Percentiles rank a stretch among this genome's conserved stretches.
phyloP scores from a whole-genome alignment of 2,888 invertebrate species.

The Dynastes hyllus region DNA sequence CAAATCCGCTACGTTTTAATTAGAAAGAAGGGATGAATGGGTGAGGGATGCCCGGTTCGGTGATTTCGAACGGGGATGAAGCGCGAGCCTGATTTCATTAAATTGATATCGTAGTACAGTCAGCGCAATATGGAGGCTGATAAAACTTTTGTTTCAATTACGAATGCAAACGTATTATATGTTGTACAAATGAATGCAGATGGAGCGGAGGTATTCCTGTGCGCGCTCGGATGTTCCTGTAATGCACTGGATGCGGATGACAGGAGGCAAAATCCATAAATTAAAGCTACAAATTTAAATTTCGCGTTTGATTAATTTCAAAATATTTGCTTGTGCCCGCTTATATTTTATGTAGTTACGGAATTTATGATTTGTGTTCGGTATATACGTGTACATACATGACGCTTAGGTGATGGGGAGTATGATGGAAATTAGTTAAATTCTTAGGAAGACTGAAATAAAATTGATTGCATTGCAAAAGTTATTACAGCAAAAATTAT shows the following conservation, averaged over 20 bases:
- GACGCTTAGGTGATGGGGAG: too few relatives aligned
- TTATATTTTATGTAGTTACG: slow-evolving; percentile 11
- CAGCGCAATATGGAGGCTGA: slow-evolving; percentile 4
- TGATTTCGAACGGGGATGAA: slow-evolving; percentile 12
- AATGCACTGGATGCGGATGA: slow-evolving; percentile 18
- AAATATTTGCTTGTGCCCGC: slow-evolving; percentile 4
- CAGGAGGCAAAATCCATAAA: slow-evolving; percentile 26
- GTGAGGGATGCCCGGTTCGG: background rate
- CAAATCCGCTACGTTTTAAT: slow-evolving; percentile 24
- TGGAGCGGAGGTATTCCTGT: background rate
- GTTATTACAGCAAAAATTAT: background rate
- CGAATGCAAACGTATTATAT: slow-evolving; percentile 28
- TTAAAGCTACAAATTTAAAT: slow-evolving; percentile 29
- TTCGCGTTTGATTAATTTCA: slow-evolving; percentile 32
- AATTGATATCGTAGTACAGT: slow-evolving; percentile 22
- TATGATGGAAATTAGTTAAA: too few relatives aligned
- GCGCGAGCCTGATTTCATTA: slow-evolving; percentile 19
- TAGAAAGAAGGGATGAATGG: background rate
- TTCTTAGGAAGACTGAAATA: background rate
- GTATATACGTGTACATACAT: background rate
- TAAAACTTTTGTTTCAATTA: slow-evolving; percentile 36
- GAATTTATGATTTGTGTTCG: background rate
- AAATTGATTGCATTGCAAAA: background rate
- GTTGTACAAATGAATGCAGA: background rate
- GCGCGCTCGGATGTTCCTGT: background rate